Conservation (phyloP, 2,113 vertebrate species). For the Hippocampus abdominalis region DNA sequence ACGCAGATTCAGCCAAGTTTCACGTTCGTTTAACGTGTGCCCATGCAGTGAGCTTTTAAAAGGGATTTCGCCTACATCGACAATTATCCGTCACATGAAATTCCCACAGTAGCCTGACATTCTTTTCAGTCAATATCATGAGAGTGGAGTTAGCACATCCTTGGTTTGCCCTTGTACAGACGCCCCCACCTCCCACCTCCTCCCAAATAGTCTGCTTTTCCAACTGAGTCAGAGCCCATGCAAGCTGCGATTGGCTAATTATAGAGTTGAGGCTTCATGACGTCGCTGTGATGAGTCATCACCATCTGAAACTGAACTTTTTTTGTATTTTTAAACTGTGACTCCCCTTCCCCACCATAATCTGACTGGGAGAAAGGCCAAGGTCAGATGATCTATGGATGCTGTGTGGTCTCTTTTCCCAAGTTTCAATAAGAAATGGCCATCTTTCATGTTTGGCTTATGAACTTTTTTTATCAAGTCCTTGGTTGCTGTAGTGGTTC, state of each 20-base stretch:
- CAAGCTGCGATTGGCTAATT: conserved; percentile 40
- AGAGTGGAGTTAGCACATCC: conserved; percentile 33
- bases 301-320: conserved; percentile 15
- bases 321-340: conserved; percentile 27
- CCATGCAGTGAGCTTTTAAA: not conserved
- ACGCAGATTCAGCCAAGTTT: not conserved
- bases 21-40: conserved; percentile 1
- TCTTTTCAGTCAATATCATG: conserved; percentile 20
- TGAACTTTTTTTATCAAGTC: too few species aligned
- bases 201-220: conserved; percentile 6
- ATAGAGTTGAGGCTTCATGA: conserved; percentile 35
- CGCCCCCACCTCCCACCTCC: not conserved
- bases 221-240: conserved; percentile 40
- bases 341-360: conserved; percentile 4
- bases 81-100: conserved; percentile 2
- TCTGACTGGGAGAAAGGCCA: conserved; percentile 10
- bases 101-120: conserved; percentile 13
- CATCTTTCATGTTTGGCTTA: not conserved
- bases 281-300: conserved; percentile 55
- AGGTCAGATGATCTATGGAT: not conserved
- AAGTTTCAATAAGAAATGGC: not conserved
- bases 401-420: not conserved
- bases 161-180: conserved; percentile 40
- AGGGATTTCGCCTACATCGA: not conserved
- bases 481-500: too few species aligned